These are phyloP conservation scores for Colaptes auratus DNA, from an alignment of 2,113 vertebrate genomes.

Conservation along the genomic window DNA sequence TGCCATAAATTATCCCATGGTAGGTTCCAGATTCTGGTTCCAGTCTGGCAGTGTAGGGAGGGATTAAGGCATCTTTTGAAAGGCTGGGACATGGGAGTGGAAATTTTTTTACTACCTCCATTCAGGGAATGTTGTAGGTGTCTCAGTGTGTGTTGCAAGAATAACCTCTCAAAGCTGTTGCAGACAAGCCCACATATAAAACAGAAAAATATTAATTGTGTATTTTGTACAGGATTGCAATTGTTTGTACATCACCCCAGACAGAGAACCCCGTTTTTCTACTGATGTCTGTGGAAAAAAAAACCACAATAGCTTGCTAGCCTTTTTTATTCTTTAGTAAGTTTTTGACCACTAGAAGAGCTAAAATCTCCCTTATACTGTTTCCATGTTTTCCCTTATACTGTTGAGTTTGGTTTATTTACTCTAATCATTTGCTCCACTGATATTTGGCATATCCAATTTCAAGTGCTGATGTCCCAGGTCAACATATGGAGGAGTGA, in stretches of 20 bases:
- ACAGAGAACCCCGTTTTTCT: neutral
- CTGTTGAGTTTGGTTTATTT: neutral
- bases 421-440: neutral
- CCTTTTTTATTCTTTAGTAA: neutral
- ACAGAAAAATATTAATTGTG: neutral
- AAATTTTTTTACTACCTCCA: neutral
- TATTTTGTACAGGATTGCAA: neutral
- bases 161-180: neutral
- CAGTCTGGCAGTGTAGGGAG: neutral
- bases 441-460: fast-evolving
- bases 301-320: neutral
- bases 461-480: neutral
- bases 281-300: neutral
- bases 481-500: neutral
- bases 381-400: neutral
- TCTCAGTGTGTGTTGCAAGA: neutral
- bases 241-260: neutral
- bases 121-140: neutral
- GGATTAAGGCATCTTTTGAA: neutral
- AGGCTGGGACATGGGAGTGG: neutral
- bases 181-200: neutral
- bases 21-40: neutral
- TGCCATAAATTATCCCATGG: neutral
- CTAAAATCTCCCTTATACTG: neutral
- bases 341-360: neutral